Conservation (phyloP, 2,888 invertebrate genomes). For the Tachina grossa region DNA sequence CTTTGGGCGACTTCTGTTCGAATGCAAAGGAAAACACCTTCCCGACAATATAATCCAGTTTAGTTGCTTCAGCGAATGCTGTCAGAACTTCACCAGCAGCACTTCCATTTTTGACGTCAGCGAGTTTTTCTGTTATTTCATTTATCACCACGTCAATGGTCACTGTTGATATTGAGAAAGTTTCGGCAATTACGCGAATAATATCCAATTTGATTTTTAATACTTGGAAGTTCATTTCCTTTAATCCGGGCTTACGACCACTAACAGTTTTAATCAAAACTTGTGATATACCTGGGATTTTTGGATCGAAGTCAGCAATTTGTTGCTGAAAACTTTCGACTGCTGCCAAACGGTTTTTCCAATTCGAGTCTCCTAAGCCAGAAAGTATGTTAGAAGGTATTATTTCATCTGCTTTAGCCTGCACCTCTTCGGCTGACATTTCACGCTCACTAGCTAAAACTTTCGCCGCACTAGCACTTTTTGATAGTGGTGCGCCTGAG, state of each 20-base stretch:
- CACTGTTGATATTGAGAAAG: constrained; percentile 88
- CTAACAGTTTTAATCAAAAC: constrained; percentile 88
- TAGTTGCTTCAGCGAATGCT: constrained; percentile 90
- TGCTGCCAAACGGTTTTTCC: constrained; percentile 91
- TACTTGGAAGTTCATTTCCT: constrained; percentile 95
- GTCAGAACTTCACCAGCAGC: constrained; percentile 87
- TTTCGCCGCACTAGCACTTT: constrained; percentile 79
- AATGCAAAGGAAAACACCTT: constrained; percentile 90
- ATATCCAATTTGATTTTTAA: constrained; percentile 91
- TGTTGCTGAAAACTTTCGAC: constrained; percentile 88
- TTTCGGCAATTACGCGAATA: constrained; percentile 90
- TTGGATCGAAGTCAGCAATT: constrained; percentile 85
- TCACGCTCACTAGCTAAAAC: constrained; percentile 85
- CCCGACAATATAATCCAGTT: constrained; percentile 88
- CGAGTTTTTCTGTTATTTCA: constrained; percentile 93
- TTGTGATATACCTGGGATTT: constrained; percentile 87
- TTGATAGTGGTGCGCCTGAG: constrained; percentile 74
- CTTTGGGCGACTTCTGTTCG: constrained; percentile 95
- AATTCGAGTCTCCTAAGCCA: constrained; percentile 90
- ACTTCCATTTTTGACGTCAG: constrained; percentile 90
- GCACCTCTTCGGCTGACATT: constrained; percentile 90
- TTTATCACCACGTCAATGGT: constrained; percentile 89
- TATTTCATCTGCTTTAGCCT: constrained; percentile 87
- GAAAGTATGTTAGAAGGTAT: constrained; percentile 86
- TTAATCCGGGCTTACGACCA: constrained; percentile 92